Evolutionary conservation across 1,140 invertebrate species (phyloP).

Genomic region (Diorhabda elongata): DNA sequence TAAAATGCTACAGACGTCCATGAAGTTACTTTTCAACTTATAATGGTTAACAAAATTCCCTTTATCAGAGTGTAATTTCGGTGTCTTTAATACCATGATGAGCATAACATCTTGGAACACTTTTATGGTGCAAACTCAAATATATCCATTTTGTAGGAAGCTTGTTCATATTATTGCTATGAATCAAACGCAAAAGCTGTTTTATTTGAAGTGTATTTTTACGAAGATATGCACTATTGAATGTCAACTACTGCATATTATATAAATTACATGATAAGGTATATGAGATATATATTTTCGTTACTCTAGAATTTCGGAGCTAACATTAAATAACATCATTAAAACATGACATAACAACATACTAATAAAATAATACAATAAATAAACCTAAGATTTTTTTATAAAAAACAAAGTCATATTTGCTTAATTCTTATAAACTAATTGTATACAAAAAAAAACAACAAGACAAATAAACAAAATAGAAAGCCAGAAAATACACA

Average conservation of each 20-base stretch:
- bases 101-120: too few species aligned
- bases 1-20: too few species aligned
- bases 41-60: too few species aligned
- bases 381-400: slow-evolving; percentile 3
- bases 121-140: too few species aligned
- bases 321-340: slow-evolving; percentile 3
- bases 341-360: slow-evolving; percentile 2
- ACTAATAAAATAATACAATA: background rate
- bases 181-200: too few species aligned
- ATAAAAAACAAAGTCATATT: background rate
- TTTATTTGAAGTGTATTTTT: background rate
- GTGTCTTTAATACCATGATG: too few species aligned
- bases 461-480: background rate
- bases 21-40: too few species aligned
- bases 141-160: too few species aligned
- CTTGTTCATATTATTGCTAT: too few species aligned
- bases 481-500: background rate
- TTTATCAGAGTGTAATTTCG: too few species aligned
- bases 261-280: background rate
- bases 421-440: background rate
- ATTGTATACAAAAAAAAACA: background rate
- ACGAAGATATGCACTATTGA: slow-evolving; percentile 2
- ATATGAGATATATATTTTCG: background rate
- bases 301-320: background rate
- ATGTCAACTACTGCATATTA: background rate